Base-by-base conservation (phyloP, 2,113 vertebrate species). In the Glaucidium brasilianum region DNA sequence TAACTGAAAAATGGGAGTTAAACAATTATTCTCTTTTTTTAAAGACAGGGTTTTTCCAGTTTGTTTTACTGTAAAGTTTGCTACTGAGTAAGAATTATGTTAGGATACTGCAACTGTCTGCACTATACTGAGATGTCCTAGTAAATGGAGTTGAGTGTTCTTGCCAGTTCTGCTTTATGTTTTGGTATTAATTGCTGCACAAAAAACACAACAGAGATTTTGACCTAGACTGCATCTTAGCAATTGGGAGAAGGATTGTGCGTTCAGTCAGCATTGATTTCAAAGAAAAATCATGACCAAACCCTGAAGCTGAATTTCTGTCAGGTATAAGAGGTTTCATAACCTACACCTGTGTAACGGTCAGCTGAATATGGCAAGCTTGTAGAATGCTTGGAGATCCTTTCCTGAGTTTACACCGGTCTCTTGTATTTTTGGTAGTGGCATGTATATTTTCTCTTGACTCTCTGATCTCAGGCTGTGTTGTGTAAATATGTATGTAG, bases 71-170 rank as follows among this genome's bases (percentile, higher is more conserved):
- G 32, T 59, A 50, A 89, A 64, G 4, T 67, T 89, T 68, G 6
- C 29, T 56, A 16, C 22, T 18, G 15, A 60, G 17, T 60, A 47
- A 37, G 53, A 77, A 30, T 64, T 84, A 19, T 9, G 9, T 64
- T 60, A 64, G 49, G 45, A 41, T 81, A 22, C 53, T 84, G 53
- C 39, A 87, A 7, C 20, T 79, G 41, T 15, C 64, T 56, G 35
- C 1, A 0, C 20, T 37, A 11, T 32, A 43, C 64, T 37, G 30
- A 73, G 55, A 43, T 3, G 2, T 35, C 18, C 16, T 3, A 29
- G 13, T 81, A 78, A 52, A 30, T 66, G 34, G 19, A 62, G 32
- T 37, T 64, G 37, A 50, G 41, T 16, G 11, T 30, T 80, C 49
- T 77, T 68, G 19, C 45, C 13, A 22, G 7, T 47, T 80, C 17